A percentile compares a stretch with the other conserved stretches of the same genome.
Conservation (phyloP, 2,888 invertebrate species). For the Apodemia hepburni region DNA sequence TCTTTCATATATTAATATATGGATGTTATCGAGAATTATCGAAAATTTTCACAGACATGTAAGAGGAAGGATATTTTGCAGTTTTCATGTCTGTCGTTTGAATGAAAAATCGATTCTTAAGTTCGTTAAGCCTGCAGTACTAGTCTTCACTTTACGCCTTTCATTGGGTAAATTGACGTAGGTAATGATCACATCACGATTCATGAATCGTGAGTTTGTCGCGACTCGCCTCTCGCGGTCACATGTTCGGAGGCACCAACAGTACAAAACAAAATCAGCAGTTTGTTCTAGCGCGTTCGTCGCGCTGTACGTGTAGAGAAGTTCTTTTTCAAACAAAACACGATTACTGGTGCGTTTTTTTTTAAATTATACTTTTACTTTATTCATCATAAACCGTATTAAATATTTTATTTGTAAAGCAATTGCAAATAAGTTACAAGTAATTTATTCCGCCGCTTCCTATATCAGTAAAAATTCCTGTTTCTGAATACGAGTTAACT, state of each 20-base stretch:
- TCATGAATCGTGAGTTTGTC: constrained; percentile 29
- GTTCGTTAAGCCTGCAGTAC: not conserved
- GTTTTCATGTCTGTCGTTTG: not conserved
- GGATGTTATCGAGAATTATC: too few relatives aligned
- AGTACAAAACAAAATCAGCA: constrained; percentile 47
- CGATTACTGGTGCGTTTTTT: constrained; percentile 55
- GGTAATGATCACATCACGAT: constrained; percentile 55
- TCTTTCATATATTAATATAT: too few relatives aligned
- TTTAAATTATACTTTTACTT: not conserved
- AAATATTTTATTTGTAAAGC: constrained; percentile 2
- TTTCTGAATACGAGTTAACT: constrained; percentile 14
- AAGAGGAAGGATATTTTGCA: too few relatives aligned
- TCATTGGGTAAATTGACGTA: constrained; percentile 40
- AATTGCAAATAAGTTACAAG: not conserved
- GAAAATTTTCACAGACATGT: too few relatives aligned
- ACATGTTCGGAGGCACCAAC: constrained; percentile 69
- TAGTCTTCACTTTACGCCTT: not conserved
- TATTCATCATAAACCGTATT: not conserved
- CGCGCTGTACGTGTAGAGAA: constrained; percentile 55
- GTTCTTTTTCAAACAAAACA: constrained; percentile 37
- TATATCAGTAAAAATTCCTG: constrained; percentile 5
- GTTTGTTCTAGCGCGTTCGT: constrained; percentile 58
- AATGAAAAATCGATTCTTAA: not conserved
- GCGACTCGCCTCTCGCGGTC: constrained; percentile 47
- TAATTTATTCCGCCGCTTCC: not conserved